Conservation (phyloP, 30 jellyfish, hydroid and myxozoan species). For the Aurelia aurita region DNA sequence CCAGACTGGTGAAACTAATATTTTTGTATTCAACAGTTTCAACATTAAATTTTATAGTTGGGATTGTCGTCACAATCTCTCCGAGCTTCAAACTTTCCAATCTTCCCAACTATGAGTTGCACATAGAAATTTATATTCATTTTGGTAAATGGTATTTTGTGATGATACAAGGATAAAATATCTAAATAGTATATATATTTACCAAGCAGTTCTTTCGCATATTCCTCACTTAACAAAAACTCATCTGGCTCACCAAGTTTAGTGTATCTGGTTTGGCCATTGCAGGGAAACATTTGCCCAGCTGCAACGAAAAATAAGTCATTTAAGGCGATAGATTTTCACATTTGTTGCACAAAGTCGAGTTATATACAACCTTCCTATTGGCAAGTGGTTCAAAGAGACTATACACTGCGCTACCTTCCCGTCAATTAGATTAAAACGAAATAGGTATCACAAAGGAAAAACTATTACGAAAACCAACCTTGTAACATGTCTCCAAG, state of each 20-base stretch:
- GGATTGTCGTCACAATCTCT: slow-evolving; percentile 41
- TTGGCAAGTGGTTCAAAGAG: no score
- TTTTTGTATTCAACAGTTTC: slow-evolving; percentile 40
- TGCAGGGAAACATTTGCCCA: slow-evolving; percentile 86
- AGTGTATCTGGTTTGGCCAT: slow-evolving; percentile 74
- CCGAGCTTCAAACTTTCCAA: slow-evolving; percentile 48
- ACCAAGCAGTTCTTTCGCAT: slow-evolving; percentile 85
- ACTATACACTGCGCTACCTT: no score
- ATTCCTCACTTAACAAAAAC: slow-evolving; percentile 71
- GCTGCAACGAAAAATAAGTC: slow-evolving; percentile 34
- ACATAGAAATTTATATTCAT: no score
- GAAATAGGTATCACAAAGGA: no score
- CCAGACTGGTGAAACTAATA: slow-evolving; percentile 34
- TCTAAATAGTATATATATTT: neutral
- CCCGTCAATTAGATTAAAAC: no score
- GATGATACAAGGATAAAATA: no score
- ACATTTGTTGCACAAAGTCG: no score
- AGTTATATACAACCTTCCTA: no score
- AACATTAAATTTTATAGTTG: slow-evolving; percentile 48
- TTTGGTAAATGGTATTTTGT: no score
- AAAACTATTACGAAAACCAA: neutral
- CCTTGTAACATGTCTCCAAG: slow-evolving; percentile 97
- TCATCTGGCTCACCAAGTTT: slow-evolving; percentile 87
- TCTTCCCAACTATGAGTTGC: no score
- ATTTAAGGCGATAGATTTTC: no score